Evolutionary conservation across 2,797 vertebrate genomes (phyloP), one percentile per base, ranked within the genome.

Genomic region (Helostoma temminkii): DNA sequence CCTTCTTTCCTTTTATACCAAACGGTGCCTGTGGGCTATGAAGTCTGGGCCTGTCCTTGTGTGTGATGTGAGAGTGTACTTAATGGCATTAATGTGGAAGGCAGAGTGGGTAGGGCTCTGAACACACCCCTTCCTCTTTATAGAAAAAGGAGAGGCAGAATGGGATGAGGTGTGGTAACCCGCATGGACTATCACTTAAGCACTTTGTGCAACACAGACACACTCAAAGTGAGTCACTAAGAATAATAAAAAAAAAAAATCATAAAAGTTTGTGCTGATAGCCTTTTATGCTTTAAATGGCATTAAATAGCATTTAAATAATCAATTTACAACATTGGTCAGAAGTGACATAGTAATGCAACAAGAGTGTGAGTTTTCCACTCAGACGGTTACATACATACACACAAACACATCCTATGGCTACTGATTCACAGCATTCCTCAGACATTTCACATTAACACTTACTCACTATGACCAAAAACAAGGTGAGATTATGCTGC

Each of bases 1-100:
- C 30, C 52, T 43, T 52, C 57, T 63, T 60, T 71, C 66, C 83
- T 87, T 82, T 83, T 82, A 74, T 61, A 59, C 68, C 74, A 76
- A 91, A 84, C 64, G 73, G 67, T 93, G 92, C 90, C 91, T 92
- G 84, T 82, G 83, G 93, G 92, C 90, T 89, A 88, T 39, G 55
- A 68, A 85, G 88, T 91, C 83, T 91, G 81, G 85, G 87, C 88
- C 91, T 90, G 90, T 89, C 84, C 83, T 46, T 45, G 72, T 82
- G 82, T 80, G 76, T 68, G 68, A 82, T 80, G 82, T 84, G 76
- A 16, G 59, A 81, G 81, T 87, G 89, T 88, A 70, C 64, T 89
- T 89, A 87, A 81, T 79, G 81, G 71, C 6, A 24, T 41, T 41
- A 11, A 50, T 72, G 76, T 67, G 36, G 74, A 92, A 79, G 85